Evolutionary conservation across 1,140 invertebrate species (phyloP), one percentile per base, ranked within the genome.

Genomic region (Euglossa dilemma): DNA sequence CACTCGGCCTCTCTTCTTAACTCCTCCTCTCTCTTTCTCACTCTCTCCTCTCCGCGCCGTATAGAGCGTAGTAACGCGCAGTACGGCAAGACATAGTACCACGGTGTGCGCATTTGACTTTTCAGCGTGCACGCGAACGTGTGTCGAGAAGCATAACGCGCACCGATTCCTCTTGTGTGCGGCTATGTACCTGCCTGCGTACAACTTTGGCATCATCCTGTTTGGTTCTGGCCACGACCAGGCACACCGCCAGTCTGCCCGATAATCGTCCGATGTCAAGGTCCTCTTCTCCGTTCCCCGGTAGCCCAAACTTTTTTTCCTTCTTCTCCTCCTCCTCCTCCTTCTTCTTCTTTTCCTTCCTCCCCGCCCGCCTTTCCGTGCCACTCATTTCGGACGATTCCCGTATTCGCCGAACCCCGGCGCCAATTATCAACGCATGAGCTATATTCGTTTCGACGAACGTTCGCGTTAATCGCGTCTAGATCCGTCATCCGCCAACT

Each of bases 261-360:
- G 80, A 76, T 83, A 83, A 83, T 75, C 84, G 80, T 12, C 54
- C 59, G 80, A 85, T 78, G 84, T 85, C 84, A 85, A 85, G 84
- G 73, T 83, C 84, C 74, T 73, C 43, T 54, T 36, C 20, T 20
- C 28, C 50, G 54, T 43, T 61, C 36, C 25, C 52, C 80, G 61
- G 70, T 73, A 74, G 79, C 61, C 79, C n/a, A 64, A 74, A 61
- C 70, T 64, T 36, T 57, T 78, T 57, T 4, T n/a, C n/a, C n/a
- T n/a, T n/a, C n/a, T n/a, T n/a, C n/a, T n/a, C n/a, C 4, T 36
- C 36, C 4, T 36, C 4, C 4, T 36, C 36, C 1, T 36, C 36
- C 4, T 36, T 36, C 4, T n/a, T n/a, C n/a, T n/a, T n/a, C n/a
- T n/a, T n/a, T n/a, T n/a, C n/a, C n/a, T n/a, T n/a, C n/a, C n/a